phyloP scores from a whole-genome alignment of 1,140 invertebrate genomes.

The Microvelia longipes region DNA sequence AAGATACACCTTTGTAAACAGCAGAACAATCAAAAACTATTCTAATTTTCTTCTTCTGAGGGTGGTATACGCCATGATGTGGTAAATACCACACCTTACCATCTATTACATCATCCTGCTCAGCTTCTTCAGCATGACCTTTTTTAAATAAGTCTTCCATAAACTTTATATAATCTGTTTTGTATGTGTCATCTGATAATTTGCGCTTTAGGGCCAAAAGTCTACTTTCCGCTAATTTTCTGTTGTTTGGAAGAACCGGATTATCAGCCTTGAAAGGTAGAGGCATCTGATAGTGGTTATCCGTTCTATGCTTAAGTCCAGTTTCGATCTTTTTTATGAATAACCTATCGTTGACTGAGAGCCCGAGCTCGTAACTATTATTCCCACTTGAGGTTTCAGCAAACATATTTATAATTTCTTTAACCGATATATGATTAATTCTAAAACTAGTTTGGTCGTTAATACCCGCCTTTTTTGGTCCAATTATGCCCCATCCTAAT shows the following conservation, averaged over 20 bases:
- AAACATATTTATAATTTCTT: neutral
- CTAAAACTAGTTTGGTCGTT: neutral
- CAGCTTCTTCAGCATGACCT: neutral
- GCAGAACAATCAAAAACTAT: neutral
- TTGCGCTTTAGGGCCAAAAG: neutral
- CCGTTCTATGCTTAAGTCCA: neutral
- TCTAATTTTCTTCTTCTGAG: neutral
- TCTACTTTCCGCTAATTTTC: neutral
- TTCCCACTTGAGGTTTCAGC: neutral
- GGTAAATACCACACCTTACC: neutral
- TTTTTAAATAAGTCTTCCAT: neutral
- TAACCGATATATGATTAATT: neutral
- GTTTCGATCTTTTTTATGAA: neutral
- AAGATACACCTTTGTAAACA: neutral
- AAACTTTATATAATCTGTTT: neutral
- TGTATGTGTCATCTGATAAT: neutral
- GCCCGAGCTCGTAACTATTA: neutral
- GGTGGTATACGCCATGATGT: neutral
- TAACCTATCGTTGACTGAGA: neutral
- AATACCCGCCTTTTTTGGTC: neutral
- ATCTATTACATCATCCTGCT: neutral
- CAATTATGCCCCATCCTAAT: neutral
- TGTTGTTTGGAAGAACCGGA: neutral
- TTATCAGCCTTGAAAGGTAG: neutral
- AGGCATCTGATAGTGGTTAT: neutral